Evolutionary conservation across 2,888 invertebrate species (phyloP), one percentile per base, ranked within the genome.

Genomic region (Troides helena): DNA sequence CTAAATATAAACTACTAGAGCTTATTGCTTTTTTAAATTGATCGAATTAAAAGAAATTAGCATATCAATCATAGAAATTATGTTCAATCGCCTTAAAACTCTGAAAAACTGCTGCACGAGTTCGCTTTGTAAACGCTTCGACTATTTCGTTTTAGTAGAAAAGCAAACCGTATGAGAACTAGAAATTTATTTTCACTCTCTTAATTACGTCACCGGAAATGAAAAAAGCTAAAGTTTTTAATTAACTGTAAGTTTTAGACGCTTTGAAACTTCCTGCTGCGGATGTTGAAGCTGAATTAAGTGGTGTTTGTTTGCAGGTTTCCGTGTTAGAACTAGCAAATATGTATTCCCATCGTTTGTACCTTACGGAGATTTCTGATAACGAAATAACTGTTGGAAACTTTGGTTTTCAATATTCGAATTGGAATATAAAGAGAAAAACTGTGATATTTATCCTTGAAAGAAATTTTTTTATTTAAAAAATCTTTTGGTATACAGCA

Each of bases 161-260:
- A 58, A 58, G 57, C n/a, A n/a, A 23, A 58, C 25, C 57, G 23
- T 25, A 58, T 14, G 57, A 23, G 25, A 58, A 23, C 21, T 58
- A 21, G 57, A 23, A 23, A 58, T 58, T 58, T 61, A 14, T 43
- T 43, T 43, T 61, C 39, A 14, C 21, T 36, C 39, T 53, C 39
- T 46, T 21, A 62, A 46, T 62, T 23, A 62, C 43, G 43, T 50
- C 14, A 50, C 62, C 17, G 1, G 18, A 18, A 39, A 64, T 14
- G 56, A 56, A 46, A 46, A 63, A 56, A 12, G 25, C 36, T 18
- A 56, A 53, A 56, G 36, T 64, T 64, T 53, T 64, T 56, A 57
- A 39, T 64, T 64, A 64, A 64, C 64, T 64, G 36, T 43, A 62
- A 62, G 62, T 57, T 64, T 25, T 25, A 18, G 50, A 25, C 14